phyloP scores from a whole-genome alignment of 2,888 invertebrate species.

The Andrena fulva region DNA sequence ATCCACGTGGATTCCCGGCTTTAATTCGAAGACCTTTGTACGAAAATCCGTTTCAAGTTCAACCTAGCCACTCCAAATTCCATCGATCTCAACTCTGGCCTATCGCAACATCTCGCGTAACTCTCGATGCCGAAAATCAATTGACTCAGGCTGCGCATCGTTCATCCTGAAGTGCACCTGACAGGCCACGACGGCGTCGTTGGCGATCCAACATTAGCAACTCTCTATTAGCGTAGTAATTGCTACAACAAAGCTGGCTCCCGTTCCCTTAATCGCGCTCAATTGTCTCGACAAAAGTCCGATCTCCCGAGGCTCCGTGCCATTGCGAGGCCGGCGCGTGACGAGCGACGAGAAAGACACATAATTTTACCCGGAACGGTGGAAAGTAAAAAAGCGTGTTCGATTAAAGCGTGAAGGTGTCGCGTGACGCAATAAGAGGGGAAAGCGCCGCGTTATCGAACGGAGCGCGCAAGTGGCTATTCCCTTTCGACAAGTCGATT shows the following conservation, averaged over 20 bases:
- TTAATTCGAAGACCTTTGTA: too few species aligned
- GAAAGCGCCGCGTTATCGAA: slow-evolving; percentile 50
- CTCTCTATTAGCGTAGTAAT: neutral
- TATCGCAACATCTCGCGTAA: neutral
- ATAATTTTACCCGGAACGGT: slow-evolving; percentile 42
- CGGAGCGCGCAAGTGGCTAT: slow-evolving; percentile 27
- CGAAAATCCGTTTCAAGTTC: too few species aligned
- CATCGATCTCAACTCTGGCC: too few species aligned
- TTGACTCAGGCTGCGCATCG: neutral
- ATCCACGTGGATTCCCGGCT: too few species aligned
- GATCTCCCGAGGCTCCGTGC: neutral
- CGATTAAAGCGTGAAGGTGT: slow-evolving; percentile 60
- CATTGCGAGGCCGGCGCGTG: neutral
- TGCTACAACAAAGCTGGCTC: neutral
- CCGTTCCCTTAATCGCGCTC: slow-evolving; percentile 5
- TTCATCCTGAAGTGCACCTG: neutral
- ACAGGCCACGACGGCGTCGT: neutral
- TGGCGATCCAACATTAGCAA: neutral
- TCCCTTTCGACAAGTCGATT: slow-evolving; percentile 49
- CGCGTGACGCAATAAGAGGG: slow-evolving; percentile 55
- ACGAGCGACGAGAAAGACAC: slow-evolving; percentile 6
- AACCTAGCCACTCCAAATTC: too few species aligned
- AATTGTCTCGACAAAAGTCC: slow-evolving; percentile 18
- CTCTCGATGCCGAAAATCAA: neutral
- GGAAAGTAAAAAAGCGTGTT: slow-evolving; percentile 59